A percentile compares a stretch with the other conserved stretches of the same genome.
Evolutionary conservation across 2,113 vertebrate genomes (phyloP).

Genomic region (Bubo bubo): DNA sequence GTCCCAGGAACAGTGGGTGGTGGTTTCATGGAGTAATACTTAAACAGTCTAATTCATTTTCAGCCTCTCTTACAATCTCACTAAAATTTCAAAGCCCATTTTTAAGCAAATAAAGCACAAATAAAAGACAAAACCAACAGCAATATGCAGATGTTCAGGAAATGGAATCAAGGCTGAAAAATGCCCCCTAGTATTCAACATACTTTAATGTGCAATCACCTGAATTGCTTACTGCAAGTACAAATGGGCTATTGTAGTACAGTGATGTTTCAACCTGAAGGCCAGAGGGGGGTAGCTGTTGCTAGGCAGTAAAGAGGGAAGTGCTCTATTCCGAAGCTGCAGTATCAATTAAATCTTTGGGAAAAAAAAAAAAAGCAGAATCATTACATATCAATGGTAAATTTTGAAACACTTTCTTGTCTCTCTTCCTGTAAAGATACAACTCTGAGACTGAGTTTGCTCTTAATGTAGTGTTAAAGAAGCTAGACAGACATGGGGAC

Average conservation of each 20-base stretch:
- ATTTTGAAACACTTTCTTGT: background rate
- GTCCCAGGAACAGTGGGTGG: background rate
- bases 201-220: conserved; percentile 32
- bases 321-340: background rate
- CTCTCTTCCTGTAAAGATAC: background rate
- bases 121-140: background rate
- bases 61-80: background rate
- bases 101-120: background rate
- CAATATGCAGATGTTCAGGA: conserved; percentile 10
- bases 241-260: background rate
- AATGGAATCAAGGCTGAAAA: conserved; percentile 36
- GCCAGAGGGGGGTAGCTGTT: background rate
- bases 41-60: background rate
- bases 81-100: background rate
- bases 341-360: conserved; percentile 6
- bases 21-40: background rate
- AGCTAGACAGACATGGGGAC: background rate
- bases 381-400: background rate
- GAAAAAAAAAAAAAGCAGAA: background rate
- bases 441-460: background rate
- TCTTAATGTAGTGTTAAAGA: background rate
- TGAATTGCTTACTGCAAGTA: conserved; percentile 35
- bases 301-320: conserved; percentile 19
- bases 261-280: background rate
- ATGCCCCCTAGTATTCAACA: background rate